Base-by-base conservation (phyloP, 37 sponge, comb jelly and placozoan species). In the Mnemiopsis leidyi region DNA sequence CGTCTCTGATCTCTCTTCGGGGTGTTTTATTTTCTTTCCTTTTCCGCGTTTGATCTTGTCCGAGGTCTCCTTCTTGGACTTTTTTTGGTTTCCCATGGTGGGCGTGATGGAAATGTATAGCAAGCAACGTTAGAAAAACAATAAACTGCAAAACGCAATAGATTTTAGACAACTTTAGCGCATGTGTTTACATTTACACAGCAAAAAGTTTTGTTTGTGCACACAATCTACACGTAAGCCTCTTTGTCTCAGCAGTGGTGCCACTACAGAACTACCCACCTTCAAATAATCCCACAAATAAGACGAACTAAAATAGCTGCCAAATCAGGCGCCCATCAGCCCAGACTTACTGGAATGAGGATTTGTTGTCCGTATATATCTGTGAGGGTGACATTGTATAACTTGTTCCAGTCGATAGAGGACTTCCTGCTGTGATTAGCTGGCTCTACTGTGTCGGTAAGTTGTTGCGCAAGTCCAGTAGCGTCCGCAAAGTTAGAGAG, bases 391-490 rank as follows among this genome's bases (percentile, higher is more conserved):
- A 85, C 61, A 39, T 85, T 40, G 35, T 85, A 85, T 29, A 85
- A n/a, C 90, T 85, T 38, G 90, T 33, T 85, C 90, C 90, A 85
- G 61, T 85, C 90, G 39, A 85, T 13, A 13, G 90, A 85, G 25
- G 40, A 40, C 61, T 37, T 28, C 29, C 90, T 39, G n/a, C 90
- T n/a, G 61, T n/a, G 30, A 16, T 0, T 21, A 23, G 36, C 35
- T 37, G 61, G 61, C 28, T 85, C 90, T n/a, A 40, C 90, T 26
- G 24, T 21, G 13, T 85, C 90, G 29, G 39, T 85, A 13, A 85
- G 90, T 38, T 38, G 24, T 2, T n/a, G 9, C 24, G 35, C 90
- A 18, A 85, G 90, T 0, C 90, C 90, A 1, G 90, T 85, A 26
- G 90, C 90, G 29, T 40, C 61, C 2, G 90, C 90, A 28, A 85